Conservation (phyloP, 2,113 vertebrate genomes). For the Australoheros scitulus region DNA sequence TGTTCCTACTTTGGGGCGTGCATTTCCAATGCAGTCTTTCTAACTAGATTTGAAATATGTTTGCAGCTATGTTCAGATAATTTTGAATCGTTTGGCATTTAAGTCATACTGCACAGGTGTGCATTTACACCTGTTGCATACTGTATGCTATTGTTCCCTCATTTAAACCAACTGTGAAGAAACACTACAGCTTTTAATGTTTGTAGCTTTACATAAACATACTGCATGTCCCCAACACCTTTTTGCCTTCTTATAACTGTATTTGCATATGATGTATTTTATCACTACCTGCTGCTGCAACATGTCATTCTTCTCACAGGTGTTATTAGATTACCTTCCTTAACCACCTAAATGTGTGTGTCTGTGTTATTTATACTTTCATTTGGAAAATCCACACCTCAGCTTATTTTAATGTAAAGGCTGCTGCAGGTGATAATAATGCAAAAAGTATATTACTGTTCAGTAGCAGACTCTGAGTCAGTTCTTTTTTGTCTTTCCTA, state of each 20-base stretch:
- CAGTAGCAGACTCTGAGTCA: not conserved
- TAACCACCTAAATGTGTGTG: not conserved
- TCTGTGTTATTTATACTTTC: not conserved
- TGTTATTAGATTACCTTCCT: not conserved
- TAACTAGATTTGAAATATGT: not conserved
- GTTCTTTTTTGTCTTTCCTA: conserved; percentile 6
- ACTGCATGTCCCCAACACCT: no score
- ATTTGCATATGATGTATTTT: not conserved
- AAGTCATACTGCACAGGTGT: not conserved
- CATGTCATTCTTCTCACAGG: not conserved
- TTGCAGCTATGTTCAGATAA: not conserved
- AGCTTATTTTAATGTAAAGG: conserved; percentile 1
- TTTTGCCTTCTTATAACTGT: not conserved
- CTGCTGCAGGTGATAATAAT: not conserved
- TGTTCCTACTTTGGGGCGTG: no score
- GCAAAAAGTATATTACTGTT: not conserved
- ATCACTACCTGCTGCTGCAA: not conserved
- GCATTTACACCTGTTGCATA: not conserved
- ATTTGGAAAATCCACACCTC: not conserved
- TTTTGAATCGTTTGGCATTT: not conserved
- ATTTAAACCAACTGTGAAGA: not conserved
- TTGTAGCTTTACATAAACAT: no score
- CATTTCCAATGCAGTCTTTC: no score
- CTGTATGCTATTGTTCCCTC: not conserved
- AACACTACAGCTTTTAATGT: not conserved